phyloP scores from a whole-genome alignment of 2,797 vertebrate genomes.

The Coilia nasus region DNA sequence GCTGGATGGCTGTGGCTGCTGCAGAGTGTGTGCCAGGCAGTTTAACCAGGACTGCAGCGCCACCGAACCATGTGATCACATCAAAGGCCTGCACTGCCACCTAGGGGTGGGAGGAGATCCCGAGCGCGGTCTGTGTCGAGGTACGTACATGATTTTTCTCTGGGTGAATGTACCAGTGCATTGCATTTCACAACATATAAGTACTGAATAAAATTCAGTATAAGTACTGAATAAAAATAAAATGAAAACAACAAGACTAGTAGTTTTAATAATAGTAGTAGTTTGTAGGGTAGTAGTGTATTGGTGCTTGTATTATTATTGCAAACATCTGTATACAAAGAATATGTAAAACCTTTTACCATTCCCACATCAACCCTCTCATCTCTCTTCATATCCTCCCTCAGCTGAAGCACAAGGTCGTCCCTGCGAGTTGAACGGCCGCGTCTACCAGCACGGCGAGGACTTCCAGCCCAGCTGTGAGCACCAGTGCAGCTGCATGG shows the following conservation, averaged over 20 bases:
- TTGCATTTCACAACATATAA: neutral
- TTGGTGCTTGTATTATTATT: neutral
- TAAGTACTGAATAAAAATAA: no score
- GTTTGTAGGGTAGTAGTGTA: no score
- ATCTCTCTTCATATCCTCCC: neutral
- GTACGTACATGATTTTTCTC: constrained; percentile 34
- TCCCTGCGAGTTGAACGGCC: constrained; percentile 62
- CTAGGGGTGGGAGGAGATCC: constrained; percentile 55
- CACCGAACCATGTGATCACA: constrained; percentile 64
- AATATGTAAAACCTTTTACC: neutral
- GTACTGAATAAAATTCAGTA: no score
- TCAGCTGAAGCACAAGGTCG: constrained; percentile 62
- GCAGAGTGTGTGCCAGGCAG: constrained; percentile 62
- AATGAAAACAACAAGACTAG: no score
- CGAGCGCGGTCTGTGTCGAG: constrained; percentile 61
- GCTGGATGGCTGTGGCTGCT: constrained; percentile 60
- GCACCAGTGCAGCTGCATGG: constrained; percentile 66
- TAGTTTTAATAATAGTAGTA: no score
- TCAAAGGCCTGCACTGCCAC: constrained; percentile 67
- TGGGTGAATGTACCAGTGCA: neutral
- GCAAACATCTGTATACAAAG: no score
- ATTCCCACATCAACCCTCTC: neutral
- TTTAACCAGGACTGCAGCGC: constrained; percentile 65
- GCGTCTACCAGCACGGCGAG: constrained; percentile 65
- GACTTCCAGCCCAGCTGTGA: constrained; percentile 65